Base-by-base conservation (phyloP, 2,113 vertebrate genomes). In the Hemichromis elongatus region DNA sequence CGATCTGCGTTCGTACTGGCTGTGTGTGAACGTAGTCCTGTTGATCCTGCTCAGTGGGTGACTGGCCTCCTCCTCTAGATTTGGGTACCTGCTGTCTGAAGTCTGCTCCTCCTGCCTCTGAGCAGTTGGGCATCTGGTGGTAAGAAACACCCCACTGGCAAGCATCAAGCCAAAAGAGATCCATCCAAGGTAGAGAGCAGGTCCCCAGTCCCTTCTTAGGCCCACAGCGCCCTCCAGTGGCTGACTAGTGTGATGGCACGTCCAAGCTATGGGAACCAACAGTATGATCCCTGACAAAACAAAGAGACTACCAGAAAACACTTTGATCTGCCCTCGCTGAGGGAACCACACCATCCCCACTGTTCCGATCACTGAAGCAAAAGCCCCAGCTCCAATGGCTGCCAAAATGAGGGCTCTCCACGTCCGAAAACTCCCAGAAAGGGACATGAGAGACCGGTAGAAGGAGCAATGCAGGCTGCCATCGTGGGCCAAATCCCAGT, bases 401-500 rank as follows among this genome's bases (percentile, higher is more conserved):
- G 96, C 90, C 70, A 96, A 96, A 94, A 98, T 95, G 28, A 98
- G 89, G 6, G 96, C 96, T 42, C 97, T 92, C 92, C 97, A 96
- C 1, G 96, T 96, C 84, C 97, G 96, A 7, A 99, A 96, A 37
- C 95, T 97, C 0, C 94, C 95, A 0, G 97, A 93, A 1, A 99
- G 97, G 2, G 95, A 93, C 95, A 99, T 91, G 90, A 98, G 91
- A 0, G 97, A 96, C 84, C 96, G 97, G 0, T 98, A 98, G 83
- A 97, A 95, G 66, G 97, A 97, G 92, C 98, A 99, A 81, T 98
- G 98, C 92, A 98, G 96, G 86, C 96, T 96, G 84, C 98, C 96
- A 68, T 96, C 95, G 1, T 94, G 95, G 5, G 96, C 96, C 73
- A 97, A 82, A 85, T 97, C 94, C 92, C 98, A 99, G 80, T 96